A percentile compares a stretch with the other conserved stretches of the same genome.
phyloP scores from a whole-genome alignment of 2,888 invertebrate genomes.

The Netelia virgata region DNA sequence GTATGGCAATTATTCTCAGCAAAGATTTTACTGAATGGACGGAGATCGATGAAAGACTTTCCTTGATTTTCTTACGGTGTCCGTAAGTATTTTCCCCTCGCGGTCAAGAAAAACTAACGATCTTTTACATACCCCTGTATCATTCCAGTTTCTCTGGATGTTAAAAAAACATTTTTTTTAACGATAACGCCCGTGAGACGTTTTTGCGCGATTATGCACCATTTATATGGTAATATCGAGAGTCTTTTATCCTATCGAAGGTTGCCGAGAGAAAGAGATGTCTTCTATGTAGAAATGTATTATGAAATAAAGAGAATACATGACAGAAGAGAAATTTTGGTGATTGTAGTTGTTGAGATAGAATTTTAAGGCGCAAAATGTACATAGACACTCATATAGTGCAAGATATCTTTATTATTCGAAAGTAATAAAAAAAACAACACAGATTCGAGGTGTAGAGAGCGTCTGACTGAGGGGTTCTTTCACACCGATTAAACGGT shows the following conservation, averaged over 20 bases:
- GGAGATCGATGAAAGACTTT: not conserved
- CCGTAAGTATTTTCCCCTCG: not conserved
- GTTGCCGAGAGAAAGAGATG: not conserved
- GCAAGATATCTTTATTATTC: no score
- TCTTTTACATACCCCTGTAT: no score
- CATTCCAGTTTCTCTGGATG: not conserved
- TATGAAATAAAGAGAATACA: conserved; percentile 33
- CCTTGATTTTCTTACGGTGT: not conserved
- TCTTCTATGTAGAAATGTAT: conserved; percentile 41
- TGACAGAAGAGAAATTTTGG: not conserved
- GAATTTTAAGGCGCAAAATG: not conserved
- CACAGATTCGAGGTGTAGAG: no score
- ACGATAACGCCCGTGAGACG: not conserved
- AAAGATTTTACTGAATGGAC: conserved; percentile 79
- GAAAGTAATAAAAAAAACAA: no score
- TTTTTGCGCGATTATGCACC: not conserved
- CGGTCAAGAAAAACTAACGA: not conserved
- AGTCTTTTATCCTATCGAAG: conserved; percentile 8
- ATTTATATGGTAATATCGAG: conserved; percentile 4
- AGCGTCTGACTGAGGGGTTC: no score
- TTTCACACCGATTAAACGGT: no score
- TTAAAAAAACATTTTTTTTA: not conserved
- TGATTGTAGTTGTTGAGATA: not conserved
- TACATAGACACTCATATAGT: not conserved
- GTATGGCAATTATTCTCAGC: conserved; percentile 81